Conservation (phyloP, 2,888 invertebrate genomes). For the Dasysyrphus tricinctus region DNA sequence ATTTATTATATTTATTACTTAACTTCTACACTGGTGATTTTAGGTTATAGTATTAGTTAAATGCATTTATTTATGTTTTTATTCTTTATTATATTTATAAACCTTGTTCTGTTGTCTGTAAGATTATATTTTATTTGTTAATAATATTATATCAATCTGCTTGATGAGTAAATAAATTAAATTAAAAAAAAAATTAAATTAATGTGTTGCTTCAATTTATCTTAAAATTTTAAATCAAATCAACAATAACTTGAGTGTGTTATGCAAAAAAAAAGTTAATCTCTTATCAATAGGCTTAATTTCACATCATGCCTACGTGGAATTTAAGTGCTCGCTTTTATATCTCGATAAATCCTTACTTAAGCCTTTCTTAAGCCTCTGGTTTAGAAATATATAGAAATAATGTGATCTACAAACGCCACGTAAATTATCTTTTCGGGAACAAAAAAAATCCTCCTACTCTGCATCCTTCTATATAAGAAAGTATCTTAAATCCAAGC, state of each 20-base stretch:
- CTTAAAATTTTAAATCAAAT: too few species aligned
- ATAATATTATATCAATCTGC: too few species aligned
- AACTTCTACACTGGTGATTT: too few species aligned
- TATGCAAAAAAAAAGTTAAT: not conserved
- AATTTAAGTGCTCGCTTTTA: not conserved
- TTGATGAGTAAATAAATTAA: too few species aligned
- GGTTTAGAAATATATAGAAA: not conserved
- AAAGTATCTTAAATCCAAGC: constrained; percentile 5
- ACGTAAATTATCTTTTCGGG: not conserved
- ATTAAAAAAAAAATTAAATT: too few species aligned
- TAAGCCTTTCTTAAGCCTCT: not conserved
- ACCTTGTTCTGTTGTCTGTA: too few species aligned
- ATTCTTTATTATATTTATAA: too few species aligned
- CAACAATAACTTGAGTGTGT: not conserved
- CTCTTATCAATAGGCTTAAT: not conserved
- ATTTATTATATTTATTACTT: too few species aligned
- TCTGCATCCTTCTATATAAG: not conserved
- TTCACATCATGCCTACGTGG: not conserved
- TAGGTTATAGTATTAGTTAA: too few species aligned
- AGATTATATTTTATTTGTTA: too few species aligned
- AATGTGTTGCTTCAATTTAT: too few species aligned
- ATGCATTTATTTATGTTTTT: too few species aligned
- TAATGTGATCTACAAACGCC: not conserved
- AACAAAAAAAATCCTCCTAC: not conserved
- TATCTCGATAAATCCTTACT: not conserved